These are phyloP conservation scores for Brachynemurus nebulosus DNA, from an alignment of 2,888 invertebrate genomes.

Conservation along the genomic window DNA sequence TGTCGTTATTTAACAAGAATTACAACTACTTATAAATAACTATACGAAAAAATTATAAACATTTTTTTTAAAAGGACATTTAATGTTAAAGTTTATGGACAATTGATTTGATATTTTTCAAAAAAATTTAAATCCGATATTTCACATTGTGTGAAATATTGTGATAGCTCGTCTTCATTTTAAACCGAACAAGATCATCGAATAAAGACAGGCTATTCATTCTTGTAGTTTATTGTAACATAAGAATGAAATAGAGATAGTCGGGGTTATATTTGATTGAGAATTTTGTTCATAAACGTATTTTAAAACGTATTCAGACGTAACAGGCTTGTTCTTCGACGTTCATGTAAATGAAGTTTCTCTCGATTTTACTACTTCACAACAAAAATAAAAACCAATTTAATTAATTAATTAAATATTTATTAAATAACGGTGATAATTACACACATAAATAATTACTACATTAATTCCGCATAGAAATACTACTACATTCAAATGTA, in stretches of 20 bases:
- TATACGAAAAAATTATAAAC: too few species aligned
- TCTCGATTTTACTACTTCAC: too few species aligned
- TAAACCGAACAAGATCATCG: neutral
- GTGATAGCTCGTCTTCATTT: neutral
- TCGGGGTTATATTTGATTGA: neutral
- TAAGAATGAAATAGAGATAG: slow-evolving; percentile 1
- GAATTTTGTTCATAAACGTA: slow-evolving; percentile 1
- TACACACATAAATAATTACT: slow-evolving; percentile 14
- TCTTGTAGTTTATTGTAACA: neutral
- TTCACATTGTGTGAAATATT: neutral
- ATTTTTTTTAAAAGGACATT: too few species aligned
- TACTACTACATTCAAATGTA: slow-evolving; percentile 2
- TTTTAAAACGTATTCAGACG: too few species aligned
- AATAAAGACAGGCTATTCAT: neutral
- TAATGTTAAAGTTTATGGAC: neutral
- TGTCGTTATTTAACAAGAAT: too few species aligned
- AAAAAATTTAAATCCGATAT: neutral
- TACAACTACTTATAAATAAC: too few species aligned
- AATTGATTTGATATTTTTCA: too few species aligned
- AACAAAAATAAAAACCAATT: too few species aligned
- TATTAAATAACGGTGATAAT: slow-evolving; percentile 1
- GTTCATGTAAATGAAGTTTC: too few species aligned
- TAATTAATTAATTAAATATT: too few species aligned
- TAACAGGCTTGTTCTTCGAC: too few species aligned
- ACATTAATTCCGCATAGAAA: slow-evolving; percentile 14